Conservation (phyloP, 2,113 vertebrate species). For the Furnarius figulus region DNA sequence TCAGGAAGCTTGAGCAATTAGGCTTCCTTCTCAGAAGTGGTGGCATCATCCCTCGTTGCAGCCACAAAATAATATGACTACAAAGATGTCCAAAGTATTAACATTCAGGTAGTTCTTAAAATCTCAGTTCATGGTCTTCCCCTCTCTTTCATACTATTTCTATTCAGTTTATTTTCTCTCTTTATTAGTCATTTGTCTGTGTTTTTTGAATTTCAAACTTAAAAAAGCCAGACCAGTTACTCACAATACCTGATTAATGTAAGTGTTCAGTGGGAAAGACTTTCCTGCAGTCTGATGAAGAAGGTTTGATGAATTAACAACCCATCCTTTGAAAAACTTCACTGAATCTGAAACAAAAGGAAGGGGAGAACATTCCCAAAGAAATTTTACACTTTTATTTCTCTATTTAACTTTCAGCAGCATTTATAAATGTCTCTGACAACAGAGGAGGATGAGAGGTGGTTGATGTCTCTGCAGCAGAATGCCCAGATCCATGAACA, state of each 20-base stretch:
- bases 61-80: neutral
- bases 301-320: neutral
- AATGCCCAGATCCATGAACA: neutral
- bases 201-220: neutral
- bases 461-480: fast-evolving
- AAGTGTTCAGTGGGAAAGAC: neutral
- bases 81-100: neutral
- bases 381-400: neutral
- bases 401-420: neutral
- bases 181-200: neutral
- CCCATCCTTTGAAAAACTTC: neutral
- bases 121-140: neutral
- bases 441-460: neutral
- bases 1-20: neutral
- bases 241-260: neutral
- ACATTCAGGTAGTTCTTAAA: neutral
- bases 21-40: neutral
- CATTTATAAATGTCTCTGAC: neutral
- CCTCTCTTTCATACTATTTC: neutral
- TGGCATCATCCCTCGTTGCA: neutral
- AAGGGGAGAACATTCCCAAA: neutral
- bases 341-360: neutral
- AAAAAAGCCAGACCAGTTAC: neutral
- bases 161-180: neutral
- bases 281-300: neutral